Evolutionary conservation across 92 coral and sea anemone genomes (phyloP), one percentile per base, ranked within the genome.

Genomic region (Scolanthus callimorphus): DNA sequence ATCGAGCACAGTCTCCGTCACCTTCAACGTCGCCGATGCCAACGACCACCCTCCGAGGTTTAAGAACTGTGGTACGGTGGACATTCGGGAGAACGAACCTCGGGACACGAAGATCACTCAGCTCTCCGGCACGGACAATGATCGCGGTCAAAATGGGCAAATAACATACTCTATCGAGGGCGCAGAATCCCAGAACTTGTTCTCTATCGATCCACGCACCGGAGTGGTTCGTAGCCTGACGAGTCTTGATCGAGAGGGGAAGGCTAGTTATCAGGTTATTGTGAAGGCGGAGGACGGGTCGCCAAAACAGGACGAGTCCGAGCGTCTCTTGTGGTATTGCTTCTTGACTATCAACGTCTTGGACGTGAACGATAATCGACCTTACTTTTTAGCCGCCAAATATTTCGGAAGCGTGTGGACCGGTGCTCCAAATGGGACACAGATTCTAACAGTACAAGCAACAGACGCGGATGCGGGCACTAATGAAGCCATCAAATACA

Each of bases 251-350:
- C 63, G 97, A 31, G 97, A 91, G 49, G 20, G 20, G 1, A 41
- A 27, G 13, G 17, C 58, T 0, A 15, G 60, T 1, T 74, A 79
- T 59, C 38, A 21, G 2, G 29, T 84, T 4, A 81, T 83, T 23
- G 55, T 85, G 39, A 68, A 81, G 20, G 96, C 86, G 0, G 95
- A 84, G 58, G 97, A 91, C 55, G 92, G 89, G 0, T 70, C 84
- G n/a, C 70, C 61, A 13, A 77, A 70, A 0, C 73, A 54, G 23
- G 49, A 53, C 31, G 25, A 61, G 2, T 26, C 68, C 4, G 77
- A 67, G 25, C 65, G 90, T 26, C 81, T 82, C 27, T 75, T 91
- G 6, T 55, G 78, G 17, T 79, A 80, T 47, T 88, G 96, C 59
- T 67, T 38, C 28, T 25, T 91, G 22, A 66, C 6, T 2, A 74